Evolutionary conservation across 2,113 vertebrate species (phyloP).

Genomic region (Elgaria multicarinata): DNA sequence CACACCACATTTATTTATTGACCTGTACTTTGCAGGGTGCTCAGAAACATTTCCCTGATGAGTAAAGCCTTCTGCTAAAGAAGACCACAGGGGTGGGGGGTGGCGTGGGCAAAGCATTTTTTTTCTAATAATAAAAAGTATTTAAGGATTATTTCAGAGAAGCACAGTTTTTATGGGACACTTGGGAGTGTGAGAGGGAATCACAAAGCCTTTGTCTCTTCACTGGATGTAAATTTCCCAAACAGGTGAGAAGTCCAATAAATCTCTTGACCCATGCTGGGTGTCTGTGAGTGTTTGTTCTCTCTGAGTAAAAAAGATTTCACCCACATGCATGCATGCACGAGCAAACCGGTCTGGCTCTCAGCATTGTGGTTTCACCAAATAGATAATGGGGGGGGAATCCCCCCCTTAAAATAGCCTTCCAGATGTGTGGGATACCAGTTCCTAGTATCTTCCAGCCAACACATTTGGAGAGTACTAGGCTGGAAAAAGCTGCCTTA

Average conservation of each 20-base stretch:
- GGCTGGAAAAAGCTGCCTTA: too few species aligned
- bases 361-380: too few species aligned
- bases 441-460: too few species aligned
- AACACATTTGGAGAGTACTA: too few species aligned
- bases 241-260: conserved; percentile 57
- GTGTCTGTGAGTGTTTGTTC: background rate
- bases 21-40: background rate
- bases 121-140: conserved; percentile 60
- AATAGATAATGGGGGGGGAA: too few species aligned
- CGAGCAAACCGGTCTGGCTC: too few species aligned
- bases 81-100: conserved; percentile 48
- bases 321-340: too few species aligned
- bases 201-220: conserved; percentile 59
- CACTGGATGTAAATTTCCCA: conserved; percentile 67
- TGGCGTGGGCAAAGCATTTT: conserved; percentile 27
- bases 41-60: background rate
- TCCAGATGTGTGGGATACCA: too few species aligned
- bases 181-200: conserved; percentile 37
- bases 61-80: background rate
- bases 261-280: conserved; percentile 51
- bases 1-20: conserved; percentile 24
- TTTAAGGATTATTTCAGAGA: conserved; percentile 72
- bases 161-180: conserved; percentile 59
- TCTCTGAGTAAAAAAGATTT: background rate
- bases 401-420: background rate